phyloP scores from a whole-genome alignment of 2,797 vertebrate species.

The Enteromius afrohamiltoni region DNA sequence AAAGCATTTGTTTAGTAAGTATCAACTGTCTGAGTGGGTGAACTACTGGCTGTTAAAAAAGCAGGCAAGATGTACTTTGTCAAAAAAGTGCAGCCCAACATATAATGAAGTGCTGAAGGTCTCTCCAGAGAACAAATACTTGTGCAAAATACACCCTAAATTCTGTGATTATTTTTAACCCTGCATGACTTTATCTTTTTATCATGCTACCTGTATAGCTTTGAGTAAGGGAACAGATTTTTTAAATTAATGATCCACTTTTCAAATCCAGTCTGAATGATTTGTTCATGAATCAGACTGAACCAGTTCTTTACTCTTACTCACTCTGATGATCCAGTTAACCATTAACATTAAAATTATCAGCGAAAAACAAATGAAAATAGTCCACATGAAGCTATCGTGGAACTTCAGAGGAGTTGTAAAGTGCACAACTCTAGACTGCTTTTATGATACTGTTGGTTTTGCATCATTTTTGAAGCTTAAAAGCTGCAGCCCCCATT shows the following conservation, averaged over 20 bases:
- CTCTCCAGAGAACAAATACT: not conserved
- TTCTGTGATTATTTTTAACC: not conserved
- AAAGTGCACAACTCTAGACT: not conserved
- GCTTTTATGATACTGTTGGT: not conserved
- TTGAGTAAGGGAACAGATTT: too few species aligned
- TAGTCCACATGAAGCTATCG: not conserved
- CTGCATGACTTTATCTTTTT: not conserved
- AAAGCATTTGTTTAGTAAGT: not conserved
- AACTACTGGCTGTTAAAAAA: conserved; percentile 17
- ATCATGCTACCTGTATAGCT: not conserved
- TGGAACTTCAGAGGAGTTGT: too few species aligned
- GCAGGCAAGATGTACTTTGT: not conserved
- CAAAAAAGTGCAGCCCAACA: not conserved
- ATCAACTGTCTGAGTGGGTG: not conserved
- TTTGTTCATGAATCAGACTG: not conserved
- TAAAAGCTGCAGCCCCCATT: not conserved
- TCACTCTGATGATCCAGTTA: not conserved
- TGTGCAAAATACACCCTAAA: not conserved
- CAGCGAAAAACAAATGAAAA: not conserved
- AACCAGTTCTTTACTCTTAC: not conserved
- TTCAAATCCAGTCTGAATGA: not conserved
- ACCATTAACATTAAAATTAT: not conserved
- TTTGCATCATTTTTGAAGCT: not conserved
- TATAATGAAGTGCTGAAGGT: not conserved
- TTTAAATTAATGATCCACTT: not conserved